Conservation (phyloP, 2,888 invertebrate species). For the Leucania comma region DNA sequence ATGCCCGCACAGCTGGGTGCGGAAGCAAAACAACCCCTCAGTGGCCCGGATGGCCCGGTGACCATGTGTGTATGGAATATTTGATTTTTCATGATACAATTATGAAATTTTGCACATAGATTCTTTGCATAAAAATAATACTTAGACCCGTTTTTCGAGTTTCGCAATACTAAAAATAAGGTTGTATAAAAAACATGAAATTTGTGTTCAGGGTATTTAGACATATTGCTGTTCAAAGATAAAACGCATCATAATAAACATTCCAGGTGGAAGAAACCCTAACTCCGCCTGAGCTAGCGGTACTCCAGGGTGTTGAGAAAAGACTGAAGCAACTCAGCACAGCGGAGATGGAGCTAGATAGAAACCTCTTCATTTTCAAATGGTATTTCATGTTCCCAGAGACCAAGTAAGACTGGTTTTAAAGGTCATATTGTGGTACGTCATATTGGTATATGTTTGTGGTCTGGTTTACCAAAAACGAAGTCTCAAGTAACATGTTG, state of each 20-base stretch:
- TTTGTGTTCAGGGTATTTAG: too few relatives aligned
- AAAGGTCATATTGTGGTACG: constrained; percentile 9
- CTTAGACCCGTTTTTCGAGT: too few relatives aligned
- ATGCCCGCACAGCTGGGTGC: too few relatives aligned
- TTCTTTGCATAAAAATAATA: too few relatives aligned
- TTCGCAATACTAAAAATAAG: too few relatives aligned
- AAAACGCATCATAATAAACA: neutral
- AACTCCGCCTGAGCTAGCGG: constrained; percentile 95
- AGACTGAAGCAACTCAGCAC: constrained; percentile 94
- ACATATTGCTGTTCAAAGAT: constrained; percentile 28
- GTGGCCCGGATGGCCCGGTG: too few relatives aligned
- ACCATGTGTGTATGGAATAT: too few relatives aligned
- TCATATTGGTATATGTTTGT: too few relatives aligned
- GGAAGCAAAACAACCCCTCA: too few relatives aligned
- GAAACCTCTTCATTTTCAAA: constrained; percentile 95
- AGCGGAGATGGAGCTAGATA: constrained; percentile 95
- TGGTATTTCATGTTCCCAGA: constrained; percentile 92
- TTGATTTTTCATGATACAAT: too few relatives aligned
- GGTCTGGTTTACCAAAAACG: neutral
- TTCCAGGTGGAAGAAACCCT: constrained; percentile 95
- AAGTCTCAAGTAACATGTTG: neutral
- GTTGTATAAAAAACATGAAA: too few relatives aligned
- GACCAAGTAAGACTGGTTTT: constrained; percentile 33
- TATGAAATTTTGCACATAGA: too few relatives aligned
- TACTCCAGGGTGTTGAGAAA: constrained; percentile 93